Percentiles rank a stretch among this genome's conserved stretches.
Conservation (phyloP, 2,113 vertebrate species). For the Colius striatus region DNA sequence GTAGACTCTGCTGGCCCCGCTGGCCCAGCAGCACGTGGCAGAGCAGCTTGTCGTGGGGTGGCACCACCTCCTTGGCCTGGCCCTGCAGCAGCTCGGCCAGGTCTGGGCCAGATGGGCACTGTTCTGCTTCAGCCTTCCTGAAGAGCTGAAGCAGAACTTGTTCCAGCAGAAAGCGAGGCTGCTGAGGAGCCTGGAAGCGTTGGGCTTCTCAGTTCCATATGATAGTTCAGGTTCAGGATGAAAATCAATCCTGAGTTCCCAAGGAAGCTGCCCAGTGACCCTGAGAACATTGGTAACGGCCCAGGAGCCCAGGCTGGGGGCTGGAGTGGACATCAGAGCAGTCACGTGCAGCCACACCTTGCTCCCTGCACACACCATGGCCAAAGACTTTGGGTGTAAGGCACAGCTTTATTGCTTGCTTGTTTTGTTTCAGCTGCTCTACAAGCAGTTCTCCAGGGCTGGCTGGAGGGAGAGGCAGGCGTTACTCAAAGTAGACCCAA, state of each 20-base stretch:
- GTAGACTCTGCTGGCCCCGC: constrained; percentile 67
- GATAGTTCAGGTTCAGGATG: no score
- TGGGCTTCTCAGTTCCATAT: no score
- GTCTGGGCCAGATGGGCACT: constrained; percentile 40
- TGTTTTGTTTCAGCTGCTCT: constrained; percentile 61
- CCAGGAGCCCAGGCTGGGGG: not conserved
- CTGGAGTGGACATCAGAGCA: not conserved
- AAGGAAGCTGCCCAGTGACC: no score
- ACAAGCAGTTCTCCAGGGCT: not conserved
- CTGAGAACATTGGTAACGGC: no score
- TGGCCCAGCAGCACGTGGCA: constrained; percentile 80
- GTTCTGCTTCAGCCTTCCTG: no score
- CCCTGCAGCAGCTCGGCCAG: constrained; percentile 72
- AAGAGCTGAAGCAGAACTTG: no score
- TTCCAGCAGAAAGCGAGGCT: no score
- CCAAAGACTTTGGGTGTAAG: not conserved
- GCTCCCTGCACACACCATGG: rapidly evolving
- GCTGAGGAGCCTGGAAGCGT: no score
- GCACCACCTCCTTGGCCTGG: constrained; percentile 70
- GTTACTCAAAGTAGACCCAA: constrained; percentile 79
- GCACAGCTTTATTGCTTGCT: no score
- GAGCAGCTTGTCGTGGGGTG: constrained; percentile 82
- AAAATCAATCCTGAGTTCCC: no score
- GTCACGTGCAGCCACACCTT: rapidly evolving
- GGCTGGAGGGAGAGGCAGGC: not conserved